Conservation (phyloP, 2,113 vertebrate species). For the Microtus richardsoni region DNA sequence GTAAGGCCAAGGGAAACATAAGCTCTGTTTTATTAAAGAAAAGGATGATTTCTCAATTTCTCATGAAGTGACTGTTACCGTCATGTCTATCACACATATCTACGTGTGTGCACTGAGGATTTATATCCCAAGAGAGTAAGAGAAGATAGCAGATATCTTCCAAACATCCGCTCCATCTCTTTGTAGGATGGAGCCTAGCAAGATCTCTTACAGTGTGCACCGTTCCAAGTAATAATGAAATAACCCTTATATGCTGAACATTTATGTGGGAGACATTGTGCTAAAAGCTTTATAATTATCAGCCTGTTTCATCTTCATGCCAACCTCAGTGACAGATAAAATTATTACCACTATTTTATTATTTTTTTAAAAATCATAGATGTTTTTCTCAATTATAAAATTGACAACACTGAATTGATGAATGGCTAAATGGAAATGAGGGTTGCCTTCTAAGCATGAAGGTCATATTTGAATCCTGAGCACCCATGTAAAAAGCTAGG, state of each 20-base stretch:
- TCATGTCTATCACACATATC: not conserved
- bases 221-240: conserved; percentile 28
- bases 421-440: not conserved
- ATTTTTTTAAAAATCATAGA: not conserved
- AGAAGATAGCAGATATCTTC: not conserved
- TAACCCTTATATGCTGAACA: not conserved
- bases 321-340: not conserved
- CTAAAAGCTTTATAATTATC: conserved; percentile 36
- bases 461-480: not conserved
- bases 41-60: not conserved
- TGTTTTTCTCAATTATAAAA: not conserved
- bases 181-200: not conserved
- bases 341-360: not conserved
- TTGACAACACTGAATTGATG: not conserved
- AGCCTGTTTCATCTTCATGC: conserved; percentile 31
- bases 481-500: not conserved
- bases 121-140: not conserved
- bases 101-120: not conserved
- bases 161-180: not conserved
- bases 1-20: not conserved
- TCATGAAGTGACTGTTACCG: not conserved
- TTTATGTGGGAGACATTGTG: not conserved
- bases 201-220: not conserved
- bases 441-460: not conserved
- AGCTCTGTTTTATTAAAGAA: not conserved